Conservation (phyloP, 2,113 vertebrate genomes). For the Oenanthe melanoleuca region DNA sequence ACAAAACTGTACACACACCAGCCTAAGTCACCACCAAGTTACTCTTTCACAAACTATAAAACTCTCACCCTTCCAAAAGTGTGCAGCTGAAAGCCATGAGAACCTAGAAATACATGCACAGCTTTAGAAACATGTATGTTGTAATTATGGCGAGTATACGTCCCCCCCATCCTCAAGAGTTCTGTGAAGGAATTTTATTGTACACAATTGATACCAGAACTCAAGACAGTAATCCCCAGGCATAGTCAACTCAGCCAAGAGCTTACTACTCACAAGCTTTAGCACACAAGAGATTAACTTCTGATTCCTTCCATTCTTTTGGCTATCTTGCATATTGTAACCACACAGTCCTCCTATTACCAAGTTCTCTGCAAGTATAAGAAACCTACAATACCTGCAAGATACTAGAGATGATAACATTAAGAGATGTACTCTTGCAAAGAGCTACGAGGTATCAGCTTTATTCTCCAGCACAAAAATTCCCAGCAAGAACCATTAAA, state of each 20-base stretch:
- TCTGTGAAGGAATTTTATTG: not conserved
- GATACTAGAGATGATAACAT: not conserved
- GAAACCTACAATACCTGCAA: not conserved
- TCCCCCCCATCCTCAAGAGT: not conserved
- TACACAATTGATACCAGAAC: not conserved
- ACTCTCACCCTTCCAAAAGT: not conserved
- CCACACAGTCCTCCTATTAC: not conserved
- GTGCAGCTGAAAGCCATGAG: not conserved
- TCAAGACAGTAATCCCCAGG: not conserved
- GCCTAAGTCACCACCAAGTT: not conserved
- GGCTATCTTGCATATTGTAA: not conserved
- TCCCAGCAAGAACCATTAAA: conserved; percentile 1
- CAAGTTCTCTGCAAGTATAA: not conserved
- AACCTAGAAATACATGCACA: not conserved
- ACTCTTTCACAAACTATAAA: not conserved
- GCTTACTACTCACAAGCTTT: conserved; percentile 1
- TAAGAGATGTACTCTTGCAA: not conserved
- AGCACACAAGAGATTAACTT: conserved; percentile 32
- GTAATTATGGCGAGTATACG: not conserved
- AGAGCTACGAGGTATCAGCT: not conserved
- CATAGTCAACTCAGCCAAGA: not conserved
- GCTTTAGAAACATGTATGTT: not conserved
- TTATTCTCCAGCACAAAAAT: not conserved
- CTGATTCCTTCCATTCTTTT: conserved; percentile 44
- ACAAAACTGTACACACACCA: not conserved